A percentile compares a stretch with the other conserved stretches of the same genome.
Conservation (phyloP, 2,113 vertebrate species). For the Holacanthus passer region DNA sequence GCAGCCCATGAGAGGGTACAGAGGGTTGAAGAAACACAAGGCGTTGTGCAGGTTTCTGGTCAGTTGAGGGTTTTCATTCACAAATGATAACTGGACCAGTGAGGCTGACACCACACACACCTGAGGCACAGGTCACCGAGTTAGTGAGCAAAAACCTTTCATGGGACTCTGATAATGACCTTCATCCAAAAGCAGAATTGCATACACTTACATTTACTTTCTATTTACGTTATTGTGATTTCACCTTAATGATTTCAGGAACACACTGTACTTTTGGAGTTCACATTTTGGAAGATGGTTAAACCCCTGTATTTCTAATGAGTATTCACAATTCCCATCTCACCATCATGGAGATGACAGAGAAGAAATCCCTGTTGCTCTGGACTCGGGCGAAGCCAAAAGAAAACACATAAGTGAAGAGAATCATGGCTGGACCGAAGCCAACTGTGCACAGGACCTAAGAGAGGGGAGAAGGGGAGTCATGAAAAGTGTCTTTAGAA, state of each 20-base stretch:
- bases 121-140: slow-evolving; percentile 46
- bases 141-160: background rate
- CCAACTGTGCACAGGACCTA: slow-evolving; percentile 92
- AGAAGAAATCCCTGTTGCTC: slow-evolving; percentile 95
- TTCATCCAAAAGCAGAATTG: background rate
- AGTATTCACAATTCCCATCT: slow-evolving; percentile 60
- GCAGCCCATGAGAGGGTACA: slow-evolving; percentile 95
- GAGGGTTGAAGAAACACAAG: slow-evolving; percentile 91
- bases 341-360: slow-evolving; percentile 95
- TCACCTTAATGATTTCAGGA: background rate
- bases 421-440: slow-evolving; percentile 91
- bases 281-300: background rate
- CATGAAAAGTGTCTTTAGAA: accelerated
- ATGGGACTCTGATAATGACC: background rate
- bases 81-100: slow-evolving; percentile 85
- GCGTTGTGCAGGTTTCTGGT: slow-evolving; percentile 86
- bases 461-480: background rate
- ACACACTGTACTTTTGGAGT: background rate
- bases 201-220: background rate
- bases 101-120: slow-evolving; percentile 85
- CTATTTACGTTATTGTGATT: background rate
- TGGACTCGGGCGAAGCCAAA: slow-evolving; percentile 92
- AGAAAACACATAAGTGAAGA: slow-evolving; percentile 94
- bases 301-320: too few relatives aligned
- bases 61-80: slow-evolving; percentile 82